A percentile compares a stretch with the other conserved stretches of the same genome.
Conservation (phyloP, 1,140 invertebrate species). For the Frieseomelitta varia region DNA sequence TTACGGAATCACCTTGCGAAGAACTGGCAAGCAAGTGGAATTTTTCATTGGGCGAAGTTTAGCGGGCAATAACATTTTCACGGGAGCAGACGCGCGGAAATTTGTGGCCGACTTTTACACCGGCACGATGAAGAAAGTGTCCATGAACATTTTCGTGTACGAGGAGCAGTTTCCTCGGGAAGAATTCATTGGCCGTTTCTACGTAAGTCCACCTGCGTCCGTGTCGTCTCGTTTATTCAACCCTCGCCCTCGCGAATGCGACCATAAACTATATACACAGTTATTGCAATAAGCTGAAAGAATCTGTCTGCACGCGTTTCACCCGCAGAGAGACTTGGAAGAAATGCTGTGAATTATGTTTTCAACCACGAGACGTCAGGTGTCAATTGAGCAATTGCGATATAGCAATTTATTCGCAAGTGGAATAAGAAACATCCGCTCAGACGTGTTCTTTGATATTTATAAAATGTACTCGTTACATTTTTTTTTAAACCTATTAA, state of each 20-base stretch:
- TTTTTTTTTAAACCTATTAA: no score
- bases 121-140: slow-evolving; percentile 53
- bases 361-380: no score
- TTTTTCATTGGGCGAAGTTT: slow-evolving; percentile 24
- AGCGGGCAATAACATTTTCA: slow-evolving; percentile 35
- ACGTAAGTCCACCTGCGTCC: slow-evolving; percentile 64
- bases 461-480: no score
- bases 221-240: slow-evolving; percentile 56
- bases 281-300: slow-evolving; percentile 56
- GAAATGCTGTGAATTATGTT: not conserved
- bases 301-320: slow-evolving; percentile 52
- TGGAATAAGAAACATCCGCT: no score
- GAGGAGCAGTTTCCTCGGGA: slow-evolving; percentile 54
- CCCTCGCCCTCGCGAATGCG: slow-evolving; percentile 50
- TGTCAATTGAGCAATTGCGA: not conserved
- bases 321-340: not conserved
- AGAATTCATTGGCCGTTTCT: slow-evolving; percentile 67
- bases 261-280: slow-evolving; percentile 59
- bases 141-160: slow-evolving; percentile 45
- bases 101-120: slow-evolving; percentile 49
- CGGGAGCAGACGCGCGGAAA: slow-evolving; percentile 12
- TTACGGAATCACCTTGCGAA: not conserved
- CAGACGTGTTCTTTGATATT: no score
- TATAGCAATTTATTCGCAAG: no score
- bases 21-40: not conserved